Conservation (phyloP, 2,797 vertebrate genomes). For the Dryobates pubescens region DNA sequence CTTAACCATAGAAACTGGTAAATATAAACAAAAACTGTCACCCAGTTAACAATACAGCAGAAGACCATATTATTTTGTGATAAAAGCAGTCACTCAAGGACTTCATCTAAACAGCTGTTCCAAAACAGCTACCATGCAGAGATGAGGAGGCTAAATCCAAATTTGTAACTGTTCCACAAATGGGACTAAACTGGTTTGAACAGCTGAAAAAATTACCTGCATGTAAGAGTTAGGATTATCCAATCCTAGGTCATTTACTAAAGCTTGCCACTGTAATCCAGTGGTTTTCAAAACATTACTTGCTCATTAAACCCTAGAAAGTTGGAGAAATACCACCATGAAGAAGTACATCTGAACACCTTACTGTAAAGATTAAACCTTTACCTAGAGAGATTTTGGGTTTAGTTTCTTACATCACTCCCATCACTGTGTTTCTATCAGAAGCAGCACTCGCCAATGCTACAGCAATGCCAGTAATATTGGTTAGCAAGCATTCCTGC, state of each 20-base stretch:
- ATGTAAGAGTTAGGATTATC: neutral
- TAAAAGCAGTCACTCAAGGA: neutral
- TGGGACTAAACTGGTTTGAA: neutral
- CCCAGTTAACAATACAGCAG: neutral
- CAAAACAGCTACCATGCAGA: neutral
- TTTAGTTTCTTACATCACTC: neutral
- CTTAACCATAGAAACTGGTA: neutral
- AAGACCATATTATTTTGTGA: neutral
- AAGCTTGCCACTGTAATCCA: neutral
- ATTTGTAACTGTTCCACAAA: neutral
- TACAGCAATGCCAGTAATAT: neutral
- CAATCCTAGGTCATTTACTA: neutral
- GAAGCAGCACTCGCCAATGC: neutral
- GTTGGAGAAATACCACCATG: neutral
- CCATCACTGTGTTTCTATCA: neutral
- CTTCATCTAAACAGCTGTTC: neutral
- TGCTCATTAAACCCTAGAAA: neutral
- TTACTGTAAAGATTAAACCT: neutral
- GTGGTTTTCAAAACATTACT: neutral
- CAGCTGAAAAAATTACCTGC: neutral
- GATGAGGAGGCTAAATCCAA: neutral
- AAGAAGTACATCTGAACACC: neutral
- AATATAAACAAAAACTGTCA: neutral
- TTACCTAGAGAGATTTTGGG: neutral
- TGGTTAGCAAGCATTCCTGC: neutral